Base-by-base conservation (phyloP, 2,113 vertebrate species). In the Nansenia antarctica region DNA sequence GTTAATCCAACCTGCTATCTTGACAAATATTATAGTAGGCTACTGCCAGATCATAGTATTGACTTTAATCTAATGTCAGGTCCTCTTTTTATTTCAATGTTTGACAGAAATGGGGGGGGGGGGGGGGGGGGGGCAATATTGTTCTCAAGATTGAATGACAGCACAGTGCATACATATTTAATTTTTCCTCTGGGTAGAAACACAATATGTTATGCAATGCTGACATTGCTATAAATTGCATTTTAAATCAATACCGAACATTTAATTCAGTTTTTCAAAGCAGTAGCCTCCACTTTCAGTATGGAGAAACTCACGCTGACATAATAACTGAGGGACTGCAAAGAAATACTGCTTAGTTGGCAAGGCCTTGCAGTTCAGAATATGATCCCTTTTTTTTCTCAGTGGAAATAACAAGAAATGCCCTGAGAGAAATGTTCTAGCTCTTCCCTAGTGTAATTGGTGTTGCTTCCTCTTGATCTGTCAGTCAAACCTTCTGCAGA, bases 361-460 rank as follows among this genome's bases (percentile, higher is more conserved):
- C 80, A 73, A 64, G 35, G 73, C 64, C 66, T 65, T 67, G 54
- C 73, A 72, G 52, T 69, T 59, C 59, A 67, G 61, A 74, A 67
- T 52, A 54, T 69, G 32, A 77, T 80, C n/a, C n/a, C n/a, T n/a
- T n/a, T 73, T 78, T 42, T 72, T 69, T 52, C 62, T 72, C 24
- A 14, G 70, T 74, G 72, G 62, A 86, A 83, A 83, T 82, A 85
- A 82, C 68, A 64, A 79, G 79, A 82, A 70, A 67, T 68, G 69
- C 69, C 73, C 83, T 70, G 65, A 35, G 80, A 85, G 73, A 82
- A 80, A 66, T 52, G 45, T 68, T 42, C 75, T 65, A 53, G 54
- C 76, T 67, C 76, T 70, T n/a, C 76, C 73, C 49, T 22, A 31
- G 76, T 74, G 81, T 85, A 88, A 86, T 86, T 86, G 85, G 80